Conservation (phyloP, 1,140 invertebrate species). For the Helicoverpa zea region DNA sequence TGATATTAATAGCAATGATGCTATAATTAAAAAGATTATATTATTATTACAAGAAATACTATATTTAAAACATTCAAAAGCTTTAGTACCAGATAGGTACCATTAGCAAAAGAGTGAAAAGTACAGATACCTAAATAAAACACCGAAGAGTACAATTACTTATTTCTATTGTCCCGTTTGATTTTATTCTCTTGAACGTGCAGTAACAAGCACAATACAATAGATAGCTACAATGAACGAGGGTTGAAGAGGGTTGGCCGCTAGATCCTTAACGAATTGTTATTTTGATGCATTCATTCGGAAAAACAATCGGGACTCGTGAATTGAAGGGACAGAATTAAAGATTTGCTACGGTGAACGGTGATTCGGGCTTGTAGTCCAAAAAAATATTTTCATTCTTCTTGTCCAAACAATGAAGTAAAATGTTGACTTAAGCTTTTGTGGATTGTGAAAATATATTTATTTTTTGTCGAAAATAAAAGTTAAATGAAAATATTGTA, state of each 20-base stretch:
- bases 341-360: constrained; percentile 72
- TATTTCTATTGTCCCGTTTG: constrained; percentile 41
- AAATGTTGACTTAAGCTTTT: constrained; percentile 9
- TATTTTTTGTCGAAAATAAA: background rate
- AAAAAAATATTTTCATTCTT: constrained; percentile 23
- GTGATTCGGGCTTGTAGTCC: constrained; percentile 58
- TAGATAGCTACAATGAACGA: constrained; percentile 56
- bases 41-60: no score
- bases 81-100: background rate
- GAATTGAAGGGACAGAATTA: constrained; percentile 75
- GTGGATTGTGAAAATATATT: constrained; percentile 5
- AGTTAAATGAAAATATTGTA: no score
- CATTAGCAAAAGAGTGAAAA: constrained; percentile 10
- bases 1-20: no score
- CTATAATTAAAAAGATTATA: no score
- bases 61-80: background rate
- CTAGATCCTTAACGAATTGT: constrained; percentile 74
- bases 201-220: constrained; percentile 39
- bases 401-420: constrained; percentile 14
- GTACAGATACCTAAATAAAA: constrained; percentile 24
- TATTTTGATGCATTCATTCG: constrained; percentile 80
- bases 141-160: constrained; percentile 28
- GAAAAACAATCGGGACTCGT: constrained; percentile 78
- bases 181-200: constrained; percentile 40
- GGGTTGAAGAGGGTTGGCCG: constrained; percentile 67